Percentiles rank a stretch among this genome's conserved stretches.
Evolutionary conservation across 2,888 invertebrate genomes (phyloP).

Genomic region (Caenorhabditis doughertyi): DNA sequence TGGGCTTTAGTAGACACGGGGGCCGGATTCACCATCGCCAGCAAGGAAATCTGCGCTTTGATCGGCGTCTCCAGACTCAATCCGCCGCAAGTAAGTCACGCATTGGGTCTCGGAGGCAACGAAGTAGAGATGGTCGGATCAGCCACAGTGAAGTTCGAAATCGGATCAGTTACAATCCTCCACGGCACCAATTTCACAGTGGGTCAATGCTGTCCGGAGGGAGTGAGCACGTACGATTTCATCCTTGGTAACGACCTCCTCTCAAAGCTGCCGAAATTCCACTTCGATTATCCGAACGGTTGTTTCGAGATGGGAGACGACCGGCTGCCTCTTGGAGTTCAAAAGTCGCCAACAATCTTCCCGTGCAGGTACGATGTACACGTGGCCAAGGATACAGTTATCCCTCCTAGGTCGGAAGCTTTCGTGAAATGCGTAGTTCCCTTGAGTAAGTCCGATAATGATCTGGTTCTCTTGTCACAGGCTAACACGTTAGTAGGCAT

Average conservation of each 20-base stretch:
- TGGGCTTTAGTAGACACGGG: constrained; percentile 39
- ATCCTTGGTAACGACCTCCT: constrained; percentile 49
- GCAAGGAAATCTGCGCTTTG: background rate
- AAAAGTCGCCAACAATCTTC: background rate
- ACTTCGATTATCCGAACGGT: constrained; percentile 16
- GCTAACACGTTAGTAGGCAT: background rate
- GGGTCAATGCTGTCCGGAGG: constrained; percentile 2
- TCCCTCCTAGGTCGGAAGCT: constrained; percentile 8
- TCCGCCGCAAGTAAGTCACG: background rate
- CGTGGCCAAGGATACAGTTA: background rate
- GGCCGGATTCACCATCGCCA: constrained; percentile 19
- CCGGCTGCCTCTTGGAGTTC: background rate
- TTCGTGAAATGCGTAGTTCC: constrained; percentile 24
- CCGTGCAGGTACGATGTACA: background rate
- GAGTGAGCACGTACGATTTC: constrained; percentile 3
- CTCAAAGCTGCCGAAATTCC: constrained; percentile 12
- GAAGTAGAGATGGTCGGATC: constrained; percentile 24
- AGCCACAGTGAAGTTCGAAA: constrained; percentile 6
- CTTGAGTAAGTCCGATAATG: background rate
- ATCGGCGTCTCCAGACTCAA: constrained; percentile 11
- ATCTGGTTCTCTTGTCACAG: constrained; percentile 2
- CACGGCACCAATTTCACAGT: constrained; percentile 20
- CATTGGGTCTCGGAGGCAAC: constrained; percentile 12
- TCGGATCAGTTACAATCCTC: background rate
- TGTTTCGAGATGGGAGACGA: constrained; percentile 20